Base-by-base conservation (phyloP, 1,140 invertebrate species). In the Camponotus floridanus region DNA sequence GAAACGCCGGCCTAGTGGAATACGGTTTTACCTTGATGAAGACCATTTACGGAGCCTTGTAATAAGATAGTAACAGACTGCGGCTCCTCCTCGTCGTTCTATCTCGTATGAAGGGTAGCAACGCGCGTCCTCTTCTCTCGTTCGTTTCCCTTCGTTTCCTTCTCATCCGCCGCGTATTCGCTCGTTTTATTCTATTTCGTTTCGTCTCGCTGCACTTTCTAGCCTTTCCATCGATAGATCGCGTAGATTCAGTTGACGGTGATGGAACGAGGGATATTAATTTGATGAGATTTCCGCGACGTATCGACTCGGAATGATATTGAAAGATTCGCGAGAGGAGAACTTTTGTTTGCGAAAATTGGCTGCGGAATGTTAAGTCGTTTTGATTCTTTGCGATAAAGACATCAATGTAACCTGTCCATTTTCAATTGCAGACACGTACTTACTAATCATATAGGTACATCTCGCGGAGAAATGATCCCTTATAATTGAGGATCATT, bases 31-130 rank as follows among this genome's bases (percentile, higher is more conserved):
- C 84, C 88, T 91, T 87, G 90, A 91, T 91, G 89, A 87, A 87
- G 81, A 90, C 91, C 92, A 93, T 93, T 93, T 93, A 91, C 88
- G 87, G 90, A 90, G 91, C 65, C 89, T 86, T 87, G 88, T 86
- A 87, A 87, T 90, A 90, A 92, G 92, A 93, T 93, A 93, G 90
- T 87, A 87, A 91, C 90, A 88, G 86, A 87, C 55, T 86, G 62
- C 73, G 70, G 62, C 64, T 86, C 45, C 88, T 78, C 68, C 68
- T 86, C 65, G 62, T 48, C 80, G 81, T 85, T 83, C 70, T 62
- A 83, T 67, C 70, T 51, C 51, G 36, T 57, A 83, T 86, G 70
- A 81, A 86, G 76, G 71, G 64, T 64, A 42, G 39, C 86, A 33
- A 51, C 48, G 39, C 61, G 39, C 68, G 42, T 57, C 68, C 48